Evolutionary conservation across 2,113 vertebrate species (phyloP).

Genomic region (Heterocephalus glaber): DNA sequence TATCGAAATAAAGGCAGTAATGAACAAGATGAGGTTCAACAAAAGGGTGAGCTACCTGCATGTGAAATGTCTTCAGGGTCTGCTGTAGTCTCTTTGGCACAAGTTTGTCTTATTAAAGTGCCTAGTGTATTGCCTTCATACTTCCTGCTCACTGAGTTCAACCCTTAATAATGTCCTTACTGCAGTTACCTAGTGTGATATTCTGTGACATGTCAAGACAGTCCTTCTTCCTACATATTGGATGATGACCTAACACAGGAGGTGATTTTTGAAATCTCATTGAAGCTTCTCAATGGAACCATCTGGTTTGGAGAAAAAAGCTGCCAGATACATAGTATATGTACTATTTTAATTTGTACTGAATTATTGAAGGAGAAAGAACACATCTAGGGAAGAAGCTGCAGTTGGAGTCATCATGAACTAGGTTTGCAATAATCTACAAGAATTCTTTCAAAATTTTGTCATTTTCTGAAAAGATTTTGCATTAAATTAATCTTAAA

Average conservation of each 20-base stretch:
- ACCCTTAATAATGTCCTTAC: background rate
- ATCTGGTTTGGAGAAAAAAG: background rate
- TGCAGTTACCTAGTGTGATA: background rate
- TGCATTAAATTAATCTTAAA: background rate
- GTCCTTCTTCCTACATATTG: background rate
- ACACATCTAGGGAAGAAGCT: background rate
- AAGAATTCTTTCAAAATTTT: background rate
- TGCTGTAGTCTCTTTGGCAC: rapidly evolving
- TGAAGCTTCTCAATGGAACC: background rate
- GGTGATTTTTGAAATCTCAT: background rate
- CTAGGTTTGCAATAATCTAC: too few relatives aligned
- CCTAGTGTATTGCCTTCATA: background rate
- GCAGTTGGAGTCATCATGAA: background rate
- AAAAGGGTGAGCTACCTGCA: too few relatives aligned
- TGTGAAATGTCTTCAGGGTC: rapidly evolving
- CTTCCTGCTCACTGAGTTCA: background rate
- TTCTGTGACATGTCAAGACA: background rate
- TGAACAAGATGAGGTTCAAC: rapidly evolving
- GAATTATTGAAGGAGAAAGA: background rate
- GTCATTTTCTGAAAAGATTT: background rate
- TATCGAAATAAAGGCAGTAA: rapidly evolving
- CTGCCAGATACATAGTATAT: background rate
- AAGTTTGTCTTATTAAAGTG: background rate
- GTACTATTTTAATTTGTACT: background rate
- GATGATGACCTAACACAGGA: background rate